Base-by-base conservation (phyloP, 2,888 invertebrate genomes). In the Tetragonula carbonaria region DNA sequence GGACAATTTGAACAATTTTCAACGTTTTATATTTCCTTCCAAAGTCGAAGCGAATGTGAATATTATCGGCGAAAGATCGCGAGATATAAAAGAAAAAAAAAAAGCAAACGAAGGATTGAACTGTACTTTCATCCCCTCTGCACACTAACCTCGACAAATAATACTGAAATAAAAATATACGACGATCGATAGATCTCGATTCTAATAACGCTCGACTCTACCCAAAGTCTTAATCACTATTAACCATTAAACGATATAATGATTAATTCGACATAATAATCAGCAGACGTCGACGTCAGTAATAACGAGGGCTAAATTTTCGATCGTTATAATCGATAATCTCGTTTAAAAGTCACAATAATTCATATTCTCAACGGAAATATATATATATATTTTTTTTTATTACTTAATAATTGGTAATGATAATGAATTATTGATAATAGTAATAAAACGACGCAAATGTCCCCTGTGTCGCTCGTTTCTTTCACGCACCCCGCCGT, bases 381-480 rank as follows among this genome's bases (percentile, higher is more conserved):
- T 50, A 66, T 45, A 45, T 45, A 45, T 45, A 45, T 45, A 45
- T 45, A 45, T 38, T 8, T 65, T 65, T 13, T 14, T 38, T 38
- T 3, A 38, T 5, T 6, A 0, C 6, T 45, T 38, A 66, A 66
- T 66, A 45, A 66, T 66, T 21, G 63, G 38, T n/a, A 66, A 66
- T 38, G 38, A 13, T 66, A 66, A 45, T 33, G 33, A 65, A 63
- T n/a, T 50, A 71, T 74, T 51, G 82, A 85, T 84, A 85, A 85
- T 85, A 82, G 78, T 45, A 82, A 59, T 62, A 75, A 65, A 70
- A 76, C 59, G 65, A 75, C 57, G 65, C 65, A 55, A 73, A 65
- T 84, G 82, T 87, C 82, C 72, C 75, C 62, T 86, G 73, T 78
- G 82, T 86, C 84, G 71, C 76, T 83, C 75, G 87, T 87, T 57